phyloP scores from a whole-genome alignment of 2,113 vertebrate species.

The Megaceryle maxima region DNA sequence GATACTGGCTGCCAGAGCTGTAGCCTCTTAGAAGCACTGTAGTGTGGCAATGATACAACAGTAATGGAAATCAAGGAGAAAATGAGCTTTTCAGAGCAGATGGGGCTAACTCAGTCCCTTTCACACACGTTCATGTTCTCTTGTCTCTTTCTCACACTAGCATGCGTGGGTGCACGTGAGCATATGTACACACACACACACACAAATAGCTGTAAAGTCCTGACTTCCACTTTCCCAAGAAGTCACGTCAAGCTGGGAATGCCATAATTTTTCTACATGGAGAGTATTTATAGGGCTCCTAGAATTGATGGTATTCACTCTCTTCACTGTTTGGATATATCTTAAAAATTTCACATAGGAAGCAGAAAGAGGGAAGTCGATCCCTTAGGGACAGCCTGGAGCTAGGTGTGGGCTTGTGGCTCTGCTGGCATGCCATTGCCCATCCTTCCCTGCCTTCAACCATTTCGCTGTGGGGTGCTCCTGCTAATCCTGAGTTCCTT shows the following conservation, averaged over 20 bases:
- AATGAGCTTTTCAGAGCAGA: not conserved
- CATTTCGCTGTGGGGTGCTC: not conserved
- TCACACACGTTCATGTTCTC: not conserved
- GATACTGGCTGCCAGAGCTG: constrained; percentile 5
- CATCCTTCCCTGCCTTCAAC: not conserved
- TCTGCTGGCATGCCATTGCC: not conserved
- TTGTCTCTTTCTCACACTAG: constrained; percentile 28
- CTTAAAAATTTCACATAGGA: not conserved
- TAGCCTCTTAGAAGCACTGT: constrained; percentile 44
- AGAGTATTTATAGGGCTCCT: not conserved
- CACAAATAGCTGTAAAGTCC: constrained; percentile 17
- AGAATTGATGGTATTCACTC: not conserved
- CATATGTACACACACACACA: constrained; percentile 11
- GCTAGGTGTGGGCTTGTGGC: not conserved
- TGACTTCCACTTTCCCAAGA: not conserved
- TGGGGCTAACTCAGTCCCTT: constrained; percentile 35
- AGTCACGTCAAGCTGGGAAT: not conserved
- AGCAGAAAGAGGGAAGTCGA: not conserved
- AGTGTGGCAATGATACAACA: not conserved
- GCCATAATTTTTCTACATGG: not conserved
- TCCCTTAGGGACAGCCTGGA: not conserved
- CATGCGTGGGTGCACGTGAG: constrained; percentile 21
- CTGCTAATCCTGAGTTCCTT: not conserved
- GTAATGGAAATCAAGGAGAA: constrained; percentile 16
- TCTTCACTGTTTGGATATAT: accelerated